These are phyloP conservation scores for Drosophila novamexicana DNA, from an alignment of 1,140 invertebrate species.

Conservation along the genomic window DNA sequence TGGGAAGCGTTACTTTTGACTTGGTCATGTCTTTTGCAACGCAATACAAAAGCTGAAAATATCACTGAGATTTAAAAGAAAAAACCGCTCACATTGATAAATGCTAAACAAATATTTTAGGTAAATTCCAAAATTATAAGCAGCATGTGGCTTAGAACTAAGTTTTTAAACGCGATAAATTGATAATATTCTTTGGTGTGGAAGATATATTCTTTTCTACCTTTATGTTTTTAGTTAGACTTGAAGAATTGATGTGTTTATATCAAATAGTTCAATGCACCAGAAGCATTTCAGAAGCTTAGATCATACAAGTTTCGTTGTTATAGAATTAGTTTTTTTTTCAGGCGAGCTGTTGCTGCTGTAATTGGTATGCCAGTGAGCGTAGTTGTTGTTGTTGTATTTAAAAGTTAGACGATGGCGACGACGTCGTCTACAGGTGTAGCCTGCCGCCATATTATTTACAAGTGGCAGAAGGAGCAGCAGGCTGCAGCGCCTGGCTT, in stretches of 20 bases:
- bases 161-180: no score
- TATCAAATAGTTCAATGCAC: no score
- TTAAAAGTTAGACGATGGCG: constrained; percentile 60
- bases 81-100: no score
- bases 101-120: background rate
- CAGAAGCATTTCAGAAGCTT: background rate
- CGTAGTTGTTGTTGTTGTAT: constrained; percentile 49
- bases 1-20: background rate
- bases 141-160: no score
- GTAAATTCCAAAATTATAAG: no score
- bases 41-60: background rate
- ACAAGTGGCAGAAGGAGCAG: constrained; percentile 41
- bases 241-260: no score
- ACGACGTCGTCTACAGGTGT: constrained; percentile 52
- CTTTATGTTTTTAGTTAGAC: no score
- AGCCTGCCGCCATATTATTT: constrained; percentile 60
- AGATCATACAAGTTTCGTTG: constrained; percentile 47
- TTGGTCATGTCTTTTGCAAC: constrained; percentile 16
- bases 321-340: constrained; percentile 13
- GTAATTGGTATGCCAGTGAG: constrained; percentile 52
- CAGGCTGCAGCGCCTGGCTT: constrained; percentile 11
- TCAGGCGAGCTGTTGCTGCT: constrained; percentile 18
- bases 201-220: no score
- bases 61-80: background rate
- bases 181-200: no score